phyloP scores from a whole-genome alignment of 37 sponge, comb jelly and placozoan genomes.

The Aphrocallistes beatrix region DNA sequence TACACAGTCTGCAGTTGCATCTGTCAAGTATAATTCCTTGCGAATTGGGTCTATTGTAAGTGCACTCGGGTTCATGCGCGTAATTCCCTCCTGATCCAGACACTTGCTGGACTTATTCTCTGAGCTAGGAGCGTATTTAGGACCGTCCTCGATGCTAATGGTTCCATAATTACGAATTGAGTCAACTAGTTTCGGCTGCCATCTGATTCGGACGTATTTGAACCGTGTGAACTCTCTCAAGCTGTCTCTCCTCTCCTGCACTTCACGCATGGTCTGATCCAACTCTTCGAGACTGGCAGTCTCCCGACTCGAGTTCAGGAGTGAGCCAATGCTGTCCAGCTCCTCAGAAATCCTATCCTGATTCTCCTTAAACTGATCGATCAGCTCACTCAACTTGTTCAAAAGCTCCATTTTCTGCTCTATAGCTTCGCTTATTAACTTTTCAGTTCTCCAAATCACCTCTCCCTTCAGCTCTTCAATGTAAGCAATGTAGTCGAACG shows the following conservation, averaged over 20 bases:
- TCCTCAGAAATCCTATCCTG: not conserved
- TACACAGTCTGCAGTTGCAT: not conserved
- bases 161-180: not conserved
- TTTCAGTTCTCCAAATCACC: not conserved
- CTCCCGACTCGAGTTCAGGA: not conserved
- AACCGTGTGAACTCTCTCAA: not conserved
- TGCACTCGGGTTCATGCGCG: not conserved
- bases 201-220: not conserved
- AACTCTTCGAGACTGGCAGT: not conserved
- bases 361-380: not conserved
- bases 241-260: not conserved
- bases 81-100: not conserved
- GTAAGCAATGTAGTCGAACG: slow-evolving; percentile 4
- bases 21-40: not conserved
- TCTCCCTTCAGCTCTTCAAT: not conserved
- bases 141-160: not conserved
- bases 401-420: not conserved
- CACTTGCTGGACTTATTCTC: not conserved
- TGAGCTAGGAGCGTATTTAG: not conserved
- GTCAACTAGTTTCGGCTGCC: not conserved
- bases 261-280: not conserved
- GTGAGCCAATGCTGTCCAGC: not conserved
- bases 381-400: not conserved
- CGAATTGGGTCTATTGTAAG: not conserved
- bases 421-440: not conserved